A percentile compares a stretch with the other conserved stretches of the same genome.
Evolutionary conservation across 1,140 invertebrate species (phyloP).

Genomic region (Grapholita molesta): DNA sequence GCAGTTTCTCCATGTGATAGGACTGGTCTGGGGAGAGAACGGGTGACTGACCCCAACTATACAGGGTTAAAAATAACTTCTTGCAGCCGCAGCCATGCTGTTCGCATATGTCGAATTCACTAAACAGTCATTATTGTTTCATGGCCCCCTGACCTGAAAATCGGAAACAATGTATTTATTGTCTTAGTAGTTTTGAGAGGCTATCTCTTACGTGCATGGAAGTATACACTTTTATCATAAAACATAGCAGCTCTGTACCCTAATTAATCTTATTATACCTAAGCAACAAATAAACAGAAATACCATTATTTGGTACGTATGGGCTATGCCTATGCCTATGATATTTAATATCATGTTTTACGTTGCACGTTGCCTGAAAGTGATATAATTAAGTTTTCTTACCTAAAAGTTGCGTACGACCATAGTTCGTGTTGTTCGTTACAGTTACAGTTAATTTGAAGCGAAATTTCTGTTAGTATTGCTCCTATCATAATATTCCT

Average conservation of each 20-base stretch:
- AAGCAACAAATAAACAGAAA: neutral
- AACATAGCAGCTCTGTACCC: neutral
- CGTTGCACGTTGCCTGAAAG: neutral
- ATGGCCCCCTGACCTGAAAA: slow-evolving; percentile 71
- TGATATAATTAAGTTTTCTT: neutral
- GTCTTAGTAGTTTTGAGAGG: neutral
- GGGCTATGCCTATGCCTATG: no score
- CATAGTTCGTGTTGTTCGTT: neutral
- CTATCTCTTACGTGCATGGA: neutral
- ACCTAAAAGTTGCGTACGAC: neutral
- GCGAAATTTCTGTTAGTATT: neutral
- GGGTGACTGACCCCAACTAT: slow-evolving; percentile 71
- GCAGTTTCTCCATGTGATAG: slow-evolving; percentile 68
- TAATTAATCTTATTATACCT: no score
- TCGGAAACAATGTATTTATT: slow-evolving; percentile 22
- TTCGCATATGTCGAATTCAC: slow-evolving; percentile 75
- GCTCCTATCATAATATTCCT: slow-evolving; percentile 2
- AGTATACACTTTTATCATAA: neutral
- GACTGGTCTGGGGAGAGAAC: slow-evolving; percentile 65
- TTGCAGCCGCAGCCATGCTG: slow-evolving; percentile 68
- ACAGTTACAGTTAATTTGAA: neutral
- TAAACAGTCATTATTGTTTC: slow-evolving; percentile 76
- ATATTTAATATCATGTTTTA: neutral
- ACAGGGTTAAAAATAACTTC: slow-evolving; percentile 75
- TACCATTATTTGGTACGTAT: neutral